A percentile compares a stretch with the other conserved stretches of the same genome.
Conservation (phyloP, 1,140 invertebrate genomes). For the Oncopeltus fasciatus region DNA sequence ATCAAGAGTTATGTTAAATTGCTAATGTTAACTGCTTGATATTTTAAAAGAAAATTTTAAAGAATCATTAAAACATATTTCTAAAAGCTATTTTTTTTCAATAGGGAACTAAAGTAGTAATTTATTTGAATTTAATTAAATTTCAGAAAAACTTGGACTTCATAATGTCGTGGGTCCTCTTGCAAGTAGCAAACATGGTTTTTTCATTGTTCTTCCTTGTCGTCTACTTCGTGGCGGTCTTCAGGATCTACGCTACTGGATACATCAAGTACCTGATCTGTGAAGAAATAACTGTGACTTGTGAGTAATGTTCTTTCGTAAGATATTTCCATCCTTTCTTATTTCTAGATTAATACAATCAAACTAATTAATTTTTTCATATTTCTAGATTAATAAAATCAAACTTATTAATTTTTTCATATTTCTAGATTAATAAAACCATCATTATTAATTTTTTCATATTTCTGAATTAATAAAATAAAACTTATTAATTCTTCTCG, state of each 20-base stretch:
- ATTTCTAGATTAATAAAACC: too few species aligned
- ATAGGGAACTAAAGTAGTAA: too few species aligned
- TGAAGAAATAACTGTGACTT: neutral
- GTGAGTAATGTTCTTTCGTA: neutral
- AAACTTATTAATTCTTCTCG: too few species aligned
- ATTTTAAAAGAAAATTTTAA: neutral
- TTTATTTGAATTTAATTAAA: too few species aligned
- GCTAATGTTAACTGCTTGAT: neutral
- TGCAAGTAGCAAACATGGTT: neutral
- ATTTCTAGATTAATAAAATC: too few species aligned
- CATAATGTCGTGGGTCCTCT: neutral
- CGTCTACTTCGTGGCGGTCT: neutral
- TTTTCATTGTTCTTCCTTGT: neutral
- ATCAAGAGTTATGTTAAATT: neutral
- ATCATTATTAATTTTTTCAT: too few species aligned
- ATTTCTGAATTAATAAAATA: too few species aligned
- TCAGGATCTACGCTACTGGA: neutral
- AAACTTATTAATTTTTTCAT: too few species aligned
- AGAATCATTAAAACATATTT: neutral
- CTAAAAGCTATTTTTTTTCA: too few species aligned
- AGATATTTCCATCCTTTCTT: too few species aligned
- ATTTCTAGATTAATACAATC: too few species aligned
- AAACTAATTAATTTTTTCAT: too few species aligned
- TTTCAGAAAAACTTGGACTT: constrained; percentile 4
- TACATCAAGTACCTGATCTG: neutral